Evolutionary conservation across 2,113 vertebrate species (phyloP), one percentile per base, ranked within the genome.

Genomic region (Talpa occidentalis): DNA sequence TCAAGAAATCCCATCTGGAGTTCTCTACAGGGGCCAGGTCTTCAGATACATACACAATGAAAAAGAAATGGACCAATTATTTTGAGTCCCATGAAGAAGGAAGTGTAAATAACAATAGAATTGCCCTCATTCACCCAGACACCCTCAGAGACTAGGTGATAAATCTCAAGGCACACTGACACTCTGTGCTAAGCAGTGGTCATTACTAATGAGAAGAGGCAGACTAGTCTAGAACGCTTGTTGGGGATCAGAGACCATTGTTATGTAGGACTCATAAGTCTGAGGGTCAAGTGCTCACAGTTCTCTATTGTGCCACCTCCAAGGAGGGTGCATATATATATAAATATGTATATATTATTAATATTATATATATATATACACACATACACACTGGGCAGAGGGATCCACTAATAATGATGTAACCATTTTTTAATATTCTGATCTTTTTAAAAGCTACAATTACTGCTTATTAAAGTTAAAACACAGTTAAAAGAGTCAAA

Each of bases 71-170:
- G 32, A 52, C 12, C 32, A 26, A 62, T 52, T 54, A 79, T 70
- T 67, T 35, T 83, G 32, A 47, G 56, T 54, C 87, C 67, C 52
- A 42, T n/a, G 59, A 79, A 12, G 76, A 95, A 96, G 52, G 28
- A 81, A 90, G 59, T 8, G 6, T 47, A 70, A 96, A 84, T 52
- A 70, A 84, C 6, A 86, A 91, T 16, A 94, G 80, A 96, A 32
- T 3, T 83, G 85, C 44, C 72, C 30, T 21, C 19, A 91, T 69
- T 49, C 30, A 11, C 37, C 11, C 10, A 59, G 47, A 72, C 8
- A 40, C 37, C 42, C 32, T 91, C 49, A 19, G 62, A 26, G 17
- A 47, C 37, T 16, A 69, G 26, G 52, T 24, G 28, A 78, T 17
- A 73, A 22, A 78, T 30, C 81, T 37, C 28, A 10, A 10, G 32